Evolutionary conservation across 2,888 invertebrate species (phyloP), one percentile per base, ranked within the genome.

Genomic region (Drymonia ruficornis): DNA sequence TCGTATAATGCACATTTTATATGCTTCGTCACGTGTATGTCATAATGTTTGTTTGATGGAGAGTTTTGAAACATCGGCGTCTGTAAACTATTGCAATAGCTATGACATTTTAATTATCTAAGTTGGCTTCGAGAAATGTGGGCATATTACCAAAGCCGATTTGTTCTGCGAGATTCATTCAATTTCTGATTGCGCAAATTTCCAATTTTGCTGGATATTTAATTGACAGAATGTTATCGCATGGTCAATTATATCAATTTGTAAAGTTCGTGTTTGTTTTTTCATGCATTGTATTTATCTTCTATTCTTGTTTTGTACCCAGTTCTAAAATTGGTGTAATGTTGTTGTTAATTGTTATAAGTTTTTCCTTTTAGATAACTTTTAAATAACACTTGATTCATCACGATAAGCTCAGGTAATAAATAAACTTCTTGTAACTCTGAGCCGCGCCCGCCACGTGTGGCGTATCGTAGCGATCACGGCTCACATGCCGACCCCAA

Each of bases 401-500:
- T 23, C 23, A 23, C 4, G 23, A 23, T n/a, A 23, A 23, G 23
- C 23, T 2, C 23, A 23, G 23, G n/a, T 7, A 23, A 23, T 23
- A 23, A 23, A 23, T 23, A 23, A 23, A 23, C 23, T 7, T 23
- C n/a, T n/a, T n/a, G n/a, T 23, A 23, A 23, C 23, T 23, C 23
- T 23, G 34, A 13, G 38, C 38, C 38, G 38, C 38, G 38, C 38
- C 40, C 40, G 9, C 16, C 40, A 6, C 40, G 38, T 38, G 31
- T 11, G 31, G 31, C 38, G 15, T 38, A 5, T 16, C 40, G 40
- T 3, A 1, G 6, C 7, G 40, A 40, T 11, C 50, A 13, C n/a
- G 34, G 1, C 15, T 19, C 16, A 15, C 7, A 23, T 38, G 7
- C 2, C 15, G 43, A 18, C 53, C 54, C 53, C 57, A 51, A 55